Conservation (phyloP, 2,797 vertebrate genomes). For the Acomys russatus region DNA sequence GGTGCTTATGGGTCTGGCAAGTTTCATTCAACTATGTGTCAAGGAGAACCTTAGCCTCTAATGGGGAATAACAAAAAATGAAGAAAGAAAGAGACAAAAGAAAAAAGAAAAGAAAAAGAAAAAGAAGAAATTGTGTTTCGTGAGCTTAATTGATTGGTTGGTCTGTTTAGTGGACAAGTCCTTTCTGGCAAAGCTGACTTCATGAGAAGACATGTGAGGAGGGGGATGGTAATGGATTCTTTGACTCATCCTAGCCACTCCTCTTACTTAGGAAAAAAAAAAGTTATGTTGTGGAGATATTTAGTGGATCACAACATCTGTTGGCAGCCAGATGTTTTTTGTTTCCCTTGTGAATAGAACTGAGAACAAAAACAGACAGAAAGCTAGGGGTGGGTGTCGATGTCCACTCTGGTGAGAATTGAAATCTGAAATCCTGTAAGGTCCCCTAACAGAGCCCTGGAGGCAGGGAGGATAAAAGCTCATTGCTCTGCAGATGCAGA, state of each 20-base stretch:
- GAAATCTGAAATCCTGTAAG: constrained; percentile 63
- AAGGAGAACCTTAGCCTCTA: constrained; percentile 48
- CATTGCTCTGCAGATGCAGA: background rate
- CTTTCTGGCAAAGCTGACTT: constrained; percentile 19
- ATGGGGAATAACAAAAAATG: background rate
- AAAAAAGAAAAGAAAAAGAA: background rate
- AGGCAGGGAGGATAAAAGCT: background rate
- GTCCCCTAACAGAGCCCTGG: background rate
- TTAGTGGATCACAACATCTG: constrained; percentile 87
- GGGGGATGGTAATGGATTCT: constrained; percentile 63
- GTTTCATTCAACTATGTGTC: constrained; percentile 61
- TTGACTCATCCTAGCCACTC: constrained; percentile 83
- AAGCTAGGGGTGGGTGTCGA: constrained; percentile 75
- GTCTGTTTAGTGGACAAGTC: background rate
- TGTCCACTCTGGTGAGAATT: constrained; percentile 80
- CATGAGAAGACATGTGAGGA: constrained; percentile 52
- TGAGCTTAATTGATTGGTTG: constrained; percentile 41
- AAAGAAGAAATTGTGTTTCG: background rate
- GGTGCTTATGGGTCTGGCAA: constrained; percentile 36
- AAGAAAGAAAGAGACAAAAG: background rate
- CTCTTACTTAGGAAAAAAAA: constrained; percentile 87
- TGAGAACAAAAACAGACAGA: constrained; percentile 85
- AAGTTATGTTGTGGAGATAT: constrained; percentile 84
- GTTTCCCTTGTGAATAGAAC: constrained; percentile 81
- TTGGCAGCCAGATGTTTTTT: constrained; percentile 82